Percentiles rank a stretch among this genome's conserved stretches.
phyloP scores from a whole-genome alignment of 30 jellyfish, hydroid and myxozoan genomes.

The Hydractinia symbiolongicarpus region DNA sequence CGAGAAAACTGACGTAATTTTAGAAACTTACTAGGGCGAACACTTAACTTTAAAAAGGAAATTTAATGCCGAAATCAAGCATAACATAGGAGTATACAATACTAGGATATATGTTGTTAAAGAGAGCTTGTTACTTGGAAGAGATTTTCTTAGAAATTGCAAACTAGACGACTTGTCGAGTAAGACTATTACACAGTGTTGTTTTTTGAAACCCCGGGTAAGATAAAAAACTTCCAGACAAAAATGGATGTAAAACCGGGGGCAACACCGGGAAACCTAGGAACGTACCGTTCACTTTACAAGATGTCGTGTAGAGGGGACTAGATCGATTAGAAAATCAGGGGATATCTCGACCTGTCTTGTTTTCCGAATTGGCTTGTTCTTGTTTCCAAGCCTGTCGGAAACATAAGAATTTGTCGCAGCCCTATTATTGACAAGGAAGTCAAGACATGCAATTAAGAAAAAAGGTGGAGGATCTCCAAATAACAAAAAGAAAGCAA shows the following conservation, averaged over 20 bases:
- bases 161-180: background rate
- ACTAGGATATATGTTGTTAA: background rate
- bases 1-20: background rate
- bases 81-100: background rate
- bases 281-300: background rate
- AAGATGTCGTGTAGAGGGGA: background rate
- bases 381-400: constrained; percentile 41
- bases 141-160: background rate
- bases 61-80: background rate
- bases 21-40: background rate
- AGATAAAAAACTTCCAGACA: background rate
- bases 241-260: background rate
- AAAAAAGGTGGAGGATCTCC: too few species aligned
- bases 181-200: background rate
- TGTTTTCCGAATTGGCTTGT: constrained; percentile 22
- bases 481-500: too few species aligned
- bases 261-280: background rate
- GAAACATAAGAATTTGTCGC: background rate
- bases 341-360: background rate
- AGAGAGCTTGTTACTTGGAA: background rate
- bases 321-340: background rate
- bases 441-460: too few species aligned
- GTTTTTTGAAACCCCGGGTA: background rate
- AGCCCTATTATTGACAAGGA: too few species aligned
- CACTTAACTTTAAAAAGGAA: background rate